Base-by-base conservation (phyloP, 1,140 invertebrate species). In the Ooceraea biroi region DNA sequence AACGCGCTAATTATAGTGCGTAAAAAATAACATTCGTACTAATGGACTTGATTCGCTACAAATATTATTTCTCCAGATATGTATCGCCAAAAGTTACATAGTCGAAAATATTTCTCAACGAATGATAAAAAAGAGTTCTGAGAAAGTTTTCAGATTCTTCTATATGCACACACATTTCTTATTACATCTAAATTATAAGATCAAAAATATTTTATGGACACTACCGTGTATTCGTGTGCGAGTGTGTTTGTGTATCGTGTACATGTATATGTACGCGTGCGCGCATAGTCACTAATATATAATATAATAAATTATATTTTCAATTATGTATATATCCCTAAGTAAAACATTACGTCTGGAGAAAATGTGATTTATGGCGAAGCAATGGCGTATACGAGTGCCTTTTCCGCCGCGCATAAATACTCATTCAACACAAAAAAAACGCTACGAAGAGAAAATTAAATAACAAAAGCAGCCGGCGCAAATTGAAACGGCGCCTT, bases 361-460 rank as follows among this genome's bases (percentile, higher is more conserved):
- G 60, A 66, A 66, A 55, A 66, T 50, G 4, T 0, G 14, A 52
- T 66, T 77, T 55, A 41, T 41, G 74, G 48, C 74, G 74, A 77
- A 77, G 2, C 61, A 57, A 77, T 25, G n/a, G 19, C 48, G 48
- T 80, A 19, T 19, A 58, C 65, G 65, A 78, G 36, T 69, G 50
- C 36, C 12, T 44, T 25, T 8, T 46, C n/a, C 46, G 65, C 3
- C 52, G 25, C 76, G 2, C 27, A 57, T 52, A 78, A 78, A 78
- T 80, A 80, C 5, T 80, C 27, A 57, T 57, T 78, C 60, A 60
- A 78, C 10, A 52, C 22, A 58, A 78, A 14, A 57, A 58, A 78
- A 14, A 57, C 17, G 10, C 46, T 48, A 22, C 7, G 22, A 50
- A 50, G 44, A 30, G 25, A 55, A 80, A 71, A 71, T 80, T 80